Evolutionary conservation across 2,888 invertebrate genomes (phyloP).

Genomic region (Drosophila stalkeri): DNA sequence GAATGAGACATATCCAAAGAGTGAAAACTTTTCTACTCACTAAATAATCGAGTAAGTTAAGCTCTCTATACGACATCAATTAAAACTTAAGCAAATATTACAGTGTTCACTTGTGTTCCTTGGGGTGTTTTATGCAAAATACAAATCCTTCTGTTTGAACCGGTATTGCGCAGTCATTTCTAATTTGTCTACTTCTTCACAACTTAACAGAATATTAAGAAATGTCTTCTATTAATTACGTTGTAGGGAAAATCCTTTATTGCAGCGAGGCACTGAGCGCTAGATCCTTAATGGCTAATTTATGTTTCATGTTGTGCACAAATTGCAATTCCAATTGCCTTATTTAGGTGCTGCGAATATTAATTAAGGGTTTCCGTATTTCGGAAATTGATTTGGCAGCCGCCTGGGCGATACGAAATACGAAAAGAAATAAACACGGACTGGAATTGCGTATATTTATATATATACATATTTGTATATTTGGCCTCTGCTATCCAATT

Average conservation of each 20-base stretch:
- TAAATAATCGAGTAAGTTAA: too few species aligned
- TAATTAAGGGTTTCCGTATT: slow-evolving; percentile 64
- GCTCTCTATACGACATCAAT: too few species aligned
- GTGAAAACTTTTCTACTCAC: too few species aligned
- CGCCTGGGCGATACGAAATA: neutral
- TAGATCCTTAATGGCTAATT: neutral
- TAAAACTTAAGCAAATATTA: too few species aligned
- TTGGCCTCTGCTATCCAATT: slow-evolving; percentile 50
- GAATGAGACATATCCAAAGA: too few species aligned
- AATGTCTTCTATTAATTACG: neutral
- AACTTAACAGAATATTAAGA: neutral
- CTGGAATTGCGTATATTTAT: slow-evolving; percentile 7
- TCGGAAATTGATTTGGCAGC: slow-evolving; percentile 65
- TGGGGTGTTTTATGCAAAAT: neutral
- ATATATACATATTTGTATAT: neutral
- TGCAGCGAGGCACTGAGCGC: neutral
- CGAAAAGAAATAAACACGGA: neutral
- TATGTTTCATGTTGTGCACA: slow-evolving; percentile 42
- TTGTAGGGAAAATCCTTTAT: neutral
- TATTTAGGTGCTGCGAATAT: slow-evolving; percentile 61
- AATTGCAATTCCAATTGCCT: slow-evolving; percentile 41
- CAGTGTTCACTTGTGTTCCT: too few species aligned
- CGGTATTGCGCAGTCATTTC: neutral
- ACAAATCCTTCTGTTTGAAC: neutral
- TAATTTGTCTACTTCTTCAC: neutral